Conservation (phyloP, 2,797 vertebrate species). For the Gymnothorax javanicus region DNA sequence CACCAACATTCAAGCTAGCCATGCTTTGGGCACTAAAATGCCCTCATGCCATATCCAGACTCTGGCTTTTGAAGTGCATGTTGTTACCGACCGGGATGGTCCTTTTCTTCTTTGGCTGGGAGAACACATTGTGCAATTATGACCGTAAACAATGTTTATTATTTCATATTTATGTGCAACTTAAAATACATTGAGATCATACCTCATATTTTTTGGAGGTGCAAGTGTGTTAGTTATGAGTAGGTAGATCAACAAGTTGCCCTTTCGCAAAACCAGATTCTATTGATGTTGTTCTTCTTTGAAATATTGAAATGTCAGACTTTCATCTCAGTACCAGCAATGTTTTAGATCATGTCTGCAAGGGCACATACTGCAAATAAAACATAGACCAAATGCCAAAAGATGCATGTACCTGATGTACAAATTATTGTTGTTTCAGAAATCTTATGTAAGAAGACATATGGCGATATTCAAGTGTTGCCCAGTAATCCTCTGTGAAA, state of each 20-base stretch:
- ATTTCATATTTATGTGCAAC: not conserved
- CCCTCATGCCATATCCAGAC: too few species aligned
- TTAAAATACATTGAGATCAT: not conserved
- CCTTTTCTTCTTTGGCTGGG: too few species aligned
- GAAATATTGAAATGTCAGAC: slow-evolving; percentile 10
- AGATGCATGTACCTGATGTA: not conserved
- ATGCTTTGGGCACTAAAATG: too few species aligned
- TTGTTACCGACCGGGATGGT: too few species aligned
- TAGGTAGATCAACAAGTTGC: not conserved
- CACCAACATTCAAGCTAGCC: too few species aligned
- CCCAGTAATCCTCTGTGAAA: not conserved
- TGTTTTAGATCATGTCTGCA: not conserved
- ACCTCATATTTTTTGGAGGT: not conserved
- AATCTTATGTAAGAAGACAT: not conserved
- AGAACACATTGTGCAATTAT: too few species aligned
- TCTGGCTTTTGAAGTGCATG: too few species aligned
- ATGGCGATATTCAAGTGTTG: not conserved
- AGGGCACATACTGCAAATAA: not conserved
- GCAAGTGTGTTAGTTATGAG: not conserved
- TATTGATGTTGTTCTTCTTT: not conserved
- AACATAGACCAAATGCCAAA: slow-evolving; percentile 2
- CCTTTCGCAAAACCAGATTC: not conserved
- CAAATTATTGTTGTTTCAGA: not conserved
- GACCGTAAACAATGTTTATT: too few species aligned
- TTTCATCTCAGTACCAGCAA: slow-evolving; percentile 5